A percentile compares a stretch with the other conserved stretches of the same genome.
These are phyloP conservation scores for Esox lucius DNA, from an alignment of 2,797 vertebrate species.

Conservation along the genomic window DNA sequence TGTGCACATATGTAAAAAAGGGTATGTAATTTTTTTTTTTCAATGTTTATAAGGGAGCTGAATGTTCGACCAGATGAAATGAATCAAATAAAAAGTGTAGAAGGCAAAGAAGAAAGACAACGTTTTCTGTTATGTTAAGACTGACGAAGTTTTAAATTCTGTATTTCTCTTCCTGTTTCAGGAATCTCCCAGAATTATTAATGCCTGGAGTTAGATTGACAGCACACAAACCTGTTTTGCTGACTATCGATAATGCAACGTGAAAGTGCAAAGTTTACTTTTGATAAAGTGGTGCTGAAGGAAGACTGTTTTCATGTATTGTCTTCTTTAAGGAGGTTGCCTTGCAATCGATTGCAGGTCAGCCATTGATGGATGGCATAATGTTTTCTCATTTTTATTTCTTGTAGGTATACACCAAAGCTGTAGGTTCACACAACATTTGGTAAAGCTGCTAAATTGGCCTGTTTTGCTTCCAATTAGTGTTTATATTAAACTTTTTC, in stretches of 20 bases:
- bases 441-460: not conserved
- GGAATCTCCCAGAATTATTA: slow-evolving; percentile 12
- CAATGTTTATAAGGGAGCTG: not conserved
- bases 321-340: slow-evolving; percentile 7
- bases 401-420: slow-evolving; percentile 4
- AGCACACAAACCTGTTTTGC: not conserved
- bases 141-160: no score
- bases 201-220: not conserved
- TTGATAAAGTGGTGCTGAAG: slow-evolving; percentile 16
- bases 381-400: slow-evolving; percentile 1
- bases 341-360: slow-evolving; percentile 7
- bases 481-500: not conserved
- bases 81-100: not conserved
- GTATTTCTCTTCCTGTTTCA: not conserved
- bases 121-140: not conserved
- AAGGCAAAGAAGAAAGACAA: not conserved
- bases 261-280: slow-evolving; percentile 10
- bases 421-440: not conserved
- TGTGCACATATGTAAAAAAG: not conserved
- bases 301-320: slow-evolving; percentile 1
- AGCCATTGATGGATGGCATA: slow-evolving; percentile 10
- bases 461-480: not conserved
- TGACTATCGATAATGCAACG: not conserved
- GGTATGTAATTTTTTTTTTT: no score
- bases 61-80: not conserved